phyloP scores from a whole-genome alignment of 2,888 invertebrate genomes.

The Chrysina gloriosa region DNA sequence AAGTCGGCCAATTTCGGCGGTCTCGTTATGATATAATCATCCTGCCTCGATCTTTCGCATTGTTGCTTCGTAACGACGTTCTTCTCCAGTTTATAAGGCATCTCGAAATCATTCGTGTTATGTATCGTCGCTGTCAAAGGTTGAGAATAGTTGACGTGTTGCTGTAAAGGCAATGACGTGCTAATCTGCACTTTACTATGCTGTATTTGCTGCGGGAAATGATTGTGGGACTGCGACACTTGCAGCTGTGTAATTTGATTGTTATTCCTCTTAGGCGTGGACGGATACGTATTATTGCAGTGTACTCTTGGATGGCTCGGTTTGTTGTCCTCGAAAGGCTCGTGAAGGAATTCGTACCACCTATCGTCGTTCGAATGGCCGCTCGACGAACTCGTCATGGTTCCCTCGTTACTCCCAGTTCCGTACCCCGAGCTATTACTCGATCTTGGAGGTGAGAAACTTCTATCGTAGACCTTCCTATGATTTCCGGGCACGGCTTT shows the following conservation, averaged over 20 bases:
- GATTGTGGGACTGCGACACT: conserved; percentile 59
- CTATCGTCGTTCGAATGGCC: conserved; percentile 75
- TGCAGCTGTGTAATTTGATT: conserved; percentile 58
- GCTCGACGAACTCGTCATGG: conserved; percentile 73
- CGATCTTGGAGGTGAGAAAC: conserved; percentile 81
- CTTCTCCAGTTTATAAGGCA: conserved; percentile 59
- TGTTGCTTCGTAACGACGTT: conserved; percentile 56
- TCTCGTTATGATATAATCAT: conserved; percentile 65
- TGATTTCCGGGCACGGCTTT: conserved; percentile 71
- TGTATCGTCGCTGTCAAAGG: conserved; percentile 62
- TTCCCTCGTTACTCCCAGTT: conserved; percentile 71
- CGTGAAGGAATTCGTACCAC: conserved; percentile 71
- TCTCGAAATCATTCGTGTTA: conserved; percentile 61
- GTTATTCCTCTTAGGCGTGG: conserved; percentile 62
- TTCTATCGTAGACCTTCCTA: conserved; percentile 78
- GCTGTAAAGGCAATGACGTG: conserved; percentile 64
- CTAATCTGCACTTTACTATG: conserved; percentile 64
- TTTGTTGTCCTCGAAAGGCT: conserved; percentile 63
- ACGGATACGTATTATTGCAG: conserved; percentile 61
- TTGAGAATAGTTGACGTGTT: conserved; percentile 62
- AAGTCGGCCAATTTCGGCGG: conserved; percentile 58
- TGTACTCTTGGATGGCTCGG: conserved; percentile 36
- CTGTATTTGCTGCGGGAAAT: conserved; percentile 60
- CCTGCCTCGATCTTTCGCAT: conserved; percentile 63
- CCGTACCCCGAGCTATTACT: conserved; percentile 86